A percentile compares a stretch with the other conserved stretches of the same genome.
These are phyloP conservation scores for Hydraecia micacea DNA, from an alignment of 2,888 invertebrate genomes.

Conservation along the genomic window DNA sequence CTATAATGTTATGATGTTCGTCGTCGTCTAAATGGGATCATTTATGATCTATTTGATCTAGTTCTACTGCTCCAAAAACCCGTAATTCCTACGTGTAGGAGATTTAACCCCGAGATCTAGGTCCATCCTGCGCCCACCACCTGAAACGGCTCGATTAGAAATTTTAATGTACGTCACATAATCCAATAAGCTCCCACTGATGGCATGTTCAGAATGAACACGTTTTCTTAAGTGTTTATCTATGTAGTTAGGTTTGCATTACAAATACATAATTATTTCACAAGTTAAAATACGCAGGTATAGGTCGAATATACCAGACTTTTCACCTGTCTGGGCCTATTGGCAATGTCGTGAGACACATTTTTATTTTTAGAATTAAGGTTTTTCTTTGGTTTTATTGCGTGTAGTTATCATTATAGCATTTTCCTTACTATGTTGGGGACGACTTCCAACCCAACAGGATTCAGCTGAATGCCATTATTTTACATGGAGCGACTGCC, in stretches of 20 bases:
- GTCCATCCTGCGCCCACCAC: slow-evolving; percentile 5
- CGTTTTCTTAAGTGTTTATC: neutral
- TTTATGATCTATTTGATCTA: neutral
- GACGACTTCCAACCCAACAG: too few relatives aligned
- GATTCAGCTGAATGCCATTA: too few relatives aligned
- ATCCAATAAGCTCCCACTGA: neutral
- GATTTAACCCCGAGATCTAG: slow-evolving; percentile 25
- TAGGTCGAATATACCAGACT: too few relatives aligned
- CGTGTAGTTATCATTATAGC: too few relatives aligned
- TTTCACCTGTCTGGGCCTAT: neutral
- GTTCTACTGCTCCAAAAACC: neutral
- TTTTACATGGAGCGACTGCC: too few relatives aligned
- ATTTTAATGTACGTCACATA: slow-evolving; percentile 3
- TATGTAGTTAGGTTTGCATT: neutral
- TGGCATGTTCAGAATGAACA: neutral
- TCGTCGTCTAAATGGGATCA: neutral
- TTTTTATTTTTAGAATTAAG: too few relatives aligned
- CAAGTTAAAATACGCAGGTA: neutral
- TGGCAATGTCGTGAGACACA: neutral
- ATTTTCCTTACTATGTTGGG: too few relatives aligned
- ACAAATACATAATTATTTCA: neutral
- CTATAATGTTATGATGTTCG: neutral
- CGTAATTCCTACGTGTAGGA: neutral
- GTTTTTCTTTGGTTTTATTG: too few relatives aligned
- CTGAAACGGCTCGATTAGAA: slow-evolving; percentile 8